Base-by-base conservation (phyloP, 2,888 invertebrate species). In the Muscina levida region DNA sequence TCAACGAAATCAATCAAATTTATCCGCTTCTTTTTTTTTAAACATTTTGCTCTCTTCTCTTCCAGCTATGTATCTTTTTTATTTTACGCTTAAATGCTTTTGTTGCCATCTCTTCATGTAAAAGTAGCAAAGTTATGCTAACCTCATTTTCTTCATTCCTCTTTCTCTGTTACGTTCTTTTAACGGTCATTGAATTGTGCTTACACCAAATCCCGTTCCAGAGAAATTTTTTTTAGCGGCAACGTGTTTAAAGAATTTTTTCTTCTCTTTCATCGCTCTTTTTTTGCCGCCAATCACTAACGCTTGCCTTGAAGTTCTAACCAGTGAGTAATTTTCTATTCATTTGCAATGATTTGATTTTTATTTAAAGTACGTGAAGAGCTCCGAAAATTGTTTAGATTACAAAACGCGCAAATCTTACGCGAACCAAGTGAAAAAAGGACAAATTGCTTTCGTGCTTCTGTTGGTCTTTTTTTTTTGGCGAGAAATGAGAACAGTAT, bases 51-150 rank as follows among this genome's bases (percentile, higher is more conserved):
- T 44, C 51, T 72, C 51, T 57, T 22, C 46, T 57, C 65, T 65
- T 65, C 24, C 39, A 22, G 15, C 8, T 19, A 8, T 37, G n/a
- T 46, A 10, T 66, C n/a, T 66, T 10, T 15, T 53, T 62, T 72
- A 72, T 44, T 68, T 22, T n/a, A 72, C 76, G 76, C 76, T 79
- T 75, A 74, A 79, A 75, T 72, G 62, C 72, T 75, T 75, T 75
- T 67, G 71, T 22, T 75, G 59, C 53, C 75, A 79, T 75, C 79
- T 79, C 72, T 56, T 79, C 53, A 48, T n/a, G n/a, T n/a, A n/a
- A n/a, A n/a, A n/a, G n/a, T n/a, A n/a, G n/a, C n/a, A n/a, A n/a
- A n/a, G n/a, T n/a, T n/a, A n/a, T n/a, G n/a, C n/a, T n/a, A n/a
- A n/a, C n/a, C n/a, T n/a, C n/a, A 77, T 42, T 74, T 77, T 74